These are phyloP conservation scores for Heliconius himera DNA, from an alignment of 1,140 invertebrate genomes.

Conservation along the genomic window DNA sequence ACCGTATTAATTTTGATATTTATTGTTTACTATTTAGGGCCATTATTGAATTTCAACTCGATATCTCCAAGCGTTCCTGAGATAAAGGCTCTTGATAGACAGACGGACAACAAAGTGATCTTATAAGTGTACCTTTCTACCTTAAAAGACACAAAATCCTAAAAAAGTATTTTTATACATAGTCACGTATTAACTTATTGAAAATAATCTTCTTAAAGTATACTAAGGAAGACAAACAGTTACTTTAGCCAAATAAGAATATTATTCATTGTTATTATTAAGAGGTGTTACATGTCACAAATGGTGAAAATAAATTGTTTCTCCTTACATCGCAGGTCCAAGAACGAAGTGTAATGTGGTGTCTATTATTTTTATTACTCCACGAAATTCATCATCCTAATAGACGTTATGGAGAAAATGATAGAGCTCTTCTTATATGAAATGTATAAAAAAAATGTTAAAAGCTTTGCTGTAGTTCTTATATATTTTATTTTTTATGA, in stretches of 20 bases:
- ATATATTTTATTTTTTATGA: background rate
- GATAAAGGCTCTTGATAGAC: too few relatives aligned
- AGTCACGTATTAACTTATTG: background rate
- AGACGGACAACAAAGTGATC: too few relatives aligned
- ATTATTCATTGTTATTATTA: conserved; percentile 64
- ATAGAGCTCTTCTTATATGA: background rate
- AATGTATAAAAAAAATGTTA: background rate
- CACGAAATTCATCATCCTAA: conserved; percentile 34
- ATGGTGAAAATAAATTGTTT: conserved; percentile 43
- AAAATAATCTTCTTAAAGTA: conserved; percentile 21
- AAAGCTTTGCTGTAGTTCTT: background rate
- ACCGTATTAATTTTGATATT: too few relatives aligned
- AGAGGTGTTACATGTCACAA: conserved; percentile 40
- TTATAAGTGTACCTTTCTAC: too few relatives aligned
- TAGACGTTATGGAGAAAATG: conserved; percentile 10
- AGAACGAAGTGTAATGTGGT: conserved; percentile 34
- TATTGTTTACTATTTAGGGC: too few relatives aligned
- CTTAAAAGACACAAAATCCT: too few relatives aligned
- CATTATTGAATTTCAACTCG: too few relatives aligned
- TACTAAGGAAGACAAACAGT: conserved; percentile 42
- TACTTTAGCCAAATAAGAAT: conserved; percentile 66
- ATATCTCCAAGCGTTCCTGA: too few relatives aligned
- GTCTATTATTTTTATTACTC: conserved; percentile 35
- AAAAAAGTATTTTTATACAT: too few relatives aligned
- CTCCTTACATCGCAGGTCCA: conserved; percentile 29